Evolutionary conservation across 2,113 vertebrate species (phyloP).

Genomic region (Taxidea taxus): DNA sequence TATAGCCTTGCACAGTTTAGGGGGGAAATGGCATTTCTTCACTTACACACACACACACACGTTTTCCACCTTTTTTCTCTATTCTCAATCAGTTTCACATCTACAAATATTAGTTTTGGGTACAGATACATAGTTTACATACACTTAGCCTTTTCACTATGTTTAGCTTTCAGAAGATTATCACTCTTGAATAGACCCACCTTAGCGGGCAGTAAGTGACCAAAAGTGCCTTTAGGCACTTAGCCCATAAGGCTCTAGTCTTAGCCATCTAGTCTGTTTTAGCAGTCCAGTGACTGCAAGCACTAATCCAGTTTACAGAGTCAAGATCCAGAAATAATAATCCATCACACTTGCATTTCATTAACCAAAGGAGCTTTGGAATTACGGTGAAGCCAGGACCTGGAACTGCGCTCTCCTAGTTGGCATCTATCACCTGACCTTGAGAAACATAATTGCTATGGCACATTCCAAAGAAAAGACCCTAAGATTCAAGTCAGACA

Average conservation of each 20-base stretch:
- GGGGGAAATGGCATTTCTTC: background rate
- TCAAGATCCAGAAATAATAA: constrained; percentile 20
- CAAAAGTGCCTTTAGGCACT: background rate
- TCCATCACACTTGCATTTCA: background rate
- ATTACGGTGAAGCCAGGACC: background rate
- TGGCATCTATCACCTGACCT: background rate
- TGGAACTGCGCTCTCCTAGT: background rate
- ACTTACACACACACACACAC: background rate
- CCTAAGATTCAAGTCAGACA: background rate
- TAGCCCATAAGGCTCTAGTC: background rate
- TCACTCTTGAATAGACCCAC: background rate
- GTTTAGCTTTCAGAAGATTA: background rate
- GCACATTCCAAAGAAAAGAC: background rate
- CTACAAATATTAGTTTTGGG: background rate
- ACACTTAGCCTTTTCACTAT: background rate
- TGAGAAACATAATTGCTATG: background rate
- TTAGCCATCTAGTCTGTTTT: background rate
- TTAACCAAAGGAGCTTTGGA: background rate
- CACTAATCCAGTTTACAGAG: background rate
- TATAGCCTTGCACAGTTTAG: background rate
- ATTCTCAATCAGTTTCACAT: background rate
- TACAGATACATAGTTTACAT: background rate
- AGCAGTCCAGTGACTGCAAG: background rate
- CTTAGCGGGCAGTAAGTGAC: background rate
- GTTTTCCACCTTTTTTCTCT: background rate